Evolutionary conservation across 2,888 invertebrate genomes (phyloP).

Genomic region (Hermodice carunculata): DNA sequence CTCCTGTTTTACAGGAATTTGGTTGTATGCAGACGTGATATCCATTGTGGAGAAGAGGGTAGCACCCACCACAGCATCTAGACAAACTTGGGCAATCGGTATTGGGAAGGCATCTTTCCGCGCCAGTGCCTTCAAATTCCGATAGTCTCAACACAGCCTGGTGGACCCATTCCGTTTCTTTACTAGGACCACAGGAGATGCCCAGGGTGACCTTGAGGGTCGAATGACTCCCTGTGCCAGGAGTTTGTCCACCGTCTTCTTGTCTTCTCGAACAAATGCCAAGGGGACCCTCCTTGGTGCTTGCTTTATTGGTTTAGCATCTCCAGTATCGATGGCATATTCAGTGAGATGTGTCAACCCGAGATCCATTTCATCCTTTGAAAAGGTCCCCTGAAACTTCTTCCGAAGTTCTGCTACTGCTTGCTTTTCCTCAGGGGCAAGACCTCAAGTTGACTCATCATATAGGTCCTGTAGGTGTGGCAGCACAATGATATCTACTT

Average conservation of each 20-base stretch:
- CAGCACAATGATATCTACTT: too few species aligned
- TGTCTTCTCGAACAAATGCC: neutral
- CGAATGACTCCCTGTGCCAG: neutral
- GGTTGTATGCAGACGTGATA: neutral
- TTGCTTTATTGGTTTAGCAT: neutral
- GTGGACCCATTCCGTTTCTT: neutral
- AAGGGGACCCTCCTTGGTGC: neutral
- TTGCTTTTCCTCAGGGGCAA: too few species aligned
- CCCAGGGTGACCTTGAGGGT: neutral
- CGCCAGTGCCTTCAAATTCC: neutral
- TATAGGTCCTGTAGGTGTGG: too few species aligned
- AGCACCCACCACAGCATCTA: neutral
- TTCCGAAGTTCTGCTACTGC: too few species aligned
- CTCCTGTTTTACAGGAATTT: neutral
- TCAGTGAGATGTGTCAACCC: neutral
- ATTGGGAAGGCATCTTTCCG: neutral
- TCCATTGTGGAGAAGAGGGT: slow-evolving; percentile 5
- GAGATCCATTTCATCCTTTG: too few species aligned
- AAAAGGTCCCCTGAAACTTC: too few species aligned
- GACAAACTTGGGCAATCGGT: neutral
- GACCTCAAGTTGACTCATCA: too few species aligned
- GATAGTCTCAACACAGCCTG: slow-evolving; percentile 2
- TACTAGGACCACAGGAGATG: neutral
- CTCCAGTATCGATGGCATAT: neutral
- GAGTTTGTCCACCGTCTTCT: neutral